Evolutionary conservation across 2,888 invertebrate genomes (phyloP), one percentile per base, ranked within the genome.

Genomic region (Panzeria rudis): DNA sequence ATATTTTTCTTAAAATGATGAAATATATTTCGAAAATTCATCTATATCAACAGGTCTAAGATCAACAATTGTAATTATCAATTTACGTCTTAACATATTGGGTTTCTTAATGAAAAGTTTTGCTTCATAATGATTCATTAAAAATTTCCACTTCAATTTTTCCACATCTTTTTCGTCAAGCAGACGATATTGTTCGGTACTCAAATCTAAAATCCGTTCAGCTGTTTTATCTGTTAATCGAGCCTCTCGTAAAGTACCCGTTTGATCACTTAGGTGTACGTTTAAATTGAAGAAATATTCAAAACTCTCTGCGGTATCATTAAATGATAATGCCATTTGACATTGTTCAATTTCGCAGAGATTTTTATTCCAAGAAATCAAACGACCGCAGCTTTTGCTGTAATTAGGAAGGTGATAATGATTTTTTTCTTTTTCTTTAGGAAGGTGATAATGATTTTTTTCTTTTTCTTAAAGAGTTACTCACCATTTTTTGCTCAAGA

Each of bases 241-340:
- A 66, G 95, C 92, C 83, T 93, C 95, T 0, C 91, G 89, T 20
- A 96, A 87, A 32, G 95, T 95, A 9, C 96, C 96, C 0, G 96
- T 96, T 86, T 95, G 95, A 90, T 96, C 96, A 9, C 94, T 93
- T 50, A 96, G 92, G 4, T 94, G 94, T 1, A 96, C 92, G 73
- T 93, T 93, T n/a, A 96, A 91, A 88, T 96, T 95, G 80, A 94
- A 94, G 56, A 91, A 92, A 50, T 91, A 89, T 44, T 90, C 90
- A 38, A 83, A 88, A 23, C 86, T 88, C 7, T 87, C 86, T 0
- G 87, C 89, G 9, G 86, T 87, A 29, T 87, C 77, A 15, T 89
- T 86, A 9, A 91, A 78, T 0, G 90, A 89, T 44, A 91, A 89
- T 20, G 88, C 86, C 79, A 91, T 84, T 56, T 88, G 89, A 61